These are phyloP conservation scores for Drosophila nebulosa DNA, from an alignment of 1,140 invertebrate genomes.

Conservation along the genomic window DNA sequence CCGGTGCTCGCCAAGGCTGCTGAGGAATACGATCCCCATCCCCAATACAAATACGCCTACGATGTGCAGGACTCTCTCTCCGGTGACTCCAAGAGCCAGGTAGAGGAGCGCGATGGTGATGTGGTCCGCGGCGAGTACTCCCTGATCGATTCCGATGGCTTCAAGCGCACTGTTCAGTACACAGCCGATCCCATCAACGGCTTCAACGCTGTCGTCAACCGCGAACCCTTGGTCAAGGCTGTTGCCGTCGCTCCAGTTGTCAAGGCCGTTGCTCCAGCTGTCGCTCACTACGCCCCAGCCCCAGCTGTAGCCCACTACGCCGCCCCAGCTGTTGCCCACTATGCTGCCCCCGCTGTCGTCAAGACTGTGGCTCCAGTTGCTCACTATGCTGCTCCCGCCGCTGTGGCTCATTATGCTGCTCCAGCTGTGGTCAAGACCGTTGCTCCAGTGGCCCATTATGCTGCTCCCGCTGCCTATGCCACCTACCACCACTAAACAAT, in stretches of 20 bases:
- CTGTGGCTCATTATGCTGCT: slow-evolving; percentile 6
- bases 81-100: slow-evolving; percentile 83
- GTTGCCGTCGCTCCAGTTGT: slow-evolving; percentile 38
- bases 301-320: slow-evolving; percentile 45
- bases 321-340: slow-evolving; percentile 50
- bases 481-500: slow-evolving; percentile 33
- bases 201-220: slow-evolving; percentile 77
- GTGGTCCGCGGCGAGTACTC: slow-evolving; percentile 79
- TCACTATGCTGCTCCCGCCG: slow-evolving; percentile 62
- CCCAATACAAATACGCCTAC: slow-evolving; percentile 82
- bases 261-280: slow-evolving; percentile 14
- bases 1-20: slow-evolving; percentile 42
- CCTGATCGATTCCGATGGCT: slow-evolving; percentile 68
- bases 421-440: too few relatives aligned
- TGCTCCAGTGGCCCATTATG: slow-evolving; percentile 44
- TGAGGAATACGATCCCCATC: slow-evolving; percentile 75
- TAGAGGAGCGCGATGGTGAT: slow-evolving; percentile 83
- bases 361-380: slow-evolving; percentile 15
- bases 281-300: slow-evolving; percentile 32
- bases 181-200: slow-evolving; percentile 72
- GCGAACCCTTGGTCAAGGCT: slow-evolving; percentile 68
- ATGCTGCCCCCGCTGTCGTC: slow-evolving; percentile 31
- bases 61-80: slow-evolving; percentile 82
- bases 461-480: slow-evolving; percentile 46
- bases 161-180: slow-evolving; percentile 72